These are phyloP conservation scores for Grapholita molesta DNA, from an alignment of 1,140 invertebrate genomes.

Conservation along the genomic window DNA sequence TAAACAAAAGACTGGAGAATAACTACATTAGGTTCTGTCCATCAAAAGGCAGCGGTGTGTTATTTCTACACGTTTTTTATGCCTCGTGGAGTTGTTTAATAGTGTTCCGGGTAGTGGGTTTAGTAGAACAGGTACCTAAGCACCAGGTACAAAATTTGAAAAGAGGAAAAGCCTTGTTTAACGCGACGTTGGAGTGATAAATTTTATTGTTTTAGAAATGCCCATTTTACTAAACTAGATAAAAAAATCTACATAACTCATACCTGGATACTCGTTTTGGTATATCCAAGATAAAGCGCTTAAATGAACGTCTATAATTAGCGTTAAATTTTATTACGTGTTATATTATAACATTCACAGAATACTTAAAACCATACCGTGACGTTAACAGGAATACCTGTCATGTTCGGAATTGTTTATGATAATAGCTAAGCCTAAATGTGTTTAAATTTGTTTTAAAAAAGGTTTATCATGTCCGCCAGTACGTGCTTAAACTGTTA, in stretches of 20 bases:
- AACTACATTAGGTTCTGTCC: conserved; percentile 37
- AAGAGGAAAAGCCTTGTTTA: conserved; percentile 30
- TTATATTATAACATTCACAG: neutral
- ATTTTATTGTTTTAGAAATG: neutral
- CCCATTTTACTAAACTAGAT: conserved; percentile 26
- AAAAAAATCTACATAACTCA: conserved; percentile 21
- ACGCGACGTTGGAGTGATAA: neutral
- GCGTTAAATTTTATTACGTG: conserved; percentile 23
- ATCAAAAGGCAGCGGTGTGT: conserved; percentile 34
- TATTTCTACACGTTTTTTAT: conserved; percentile 50
- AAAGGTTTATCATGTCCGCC: no score
- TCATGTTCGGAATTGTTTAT: conserved; percentile 15
- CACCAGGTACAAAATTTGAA: conserved; percentile 52
- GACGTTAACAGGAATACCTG: conserved; percentile 22
- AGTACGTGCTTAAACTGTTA: no score
- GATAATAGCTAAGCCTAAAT: conserved; percentile 5
- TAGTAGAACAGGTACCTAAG: conserved; percentile 48
- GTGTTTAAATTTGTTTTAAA: neutral
- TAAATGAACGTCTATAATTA: conserved; percentile 23
- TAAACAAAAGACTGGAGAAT: conserved; percentile 28
- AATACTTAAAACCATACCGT: conserved; percentile 17
- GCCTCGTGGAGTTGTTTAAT: conserved; percentile 50
- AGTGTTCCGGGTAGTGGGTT: conserved; percentile 56
- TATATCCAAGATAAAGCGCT: neutral
- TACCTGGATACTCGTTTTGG: neutral